A percentile compares a stretch with the other conserved stretches of the same genome.
These are phyloP conservation scores for Pipistrellus pipistrellus DNA, from an alignment of 2,797 vertebrate genomes.

Conservation along the genomic window DNA sequence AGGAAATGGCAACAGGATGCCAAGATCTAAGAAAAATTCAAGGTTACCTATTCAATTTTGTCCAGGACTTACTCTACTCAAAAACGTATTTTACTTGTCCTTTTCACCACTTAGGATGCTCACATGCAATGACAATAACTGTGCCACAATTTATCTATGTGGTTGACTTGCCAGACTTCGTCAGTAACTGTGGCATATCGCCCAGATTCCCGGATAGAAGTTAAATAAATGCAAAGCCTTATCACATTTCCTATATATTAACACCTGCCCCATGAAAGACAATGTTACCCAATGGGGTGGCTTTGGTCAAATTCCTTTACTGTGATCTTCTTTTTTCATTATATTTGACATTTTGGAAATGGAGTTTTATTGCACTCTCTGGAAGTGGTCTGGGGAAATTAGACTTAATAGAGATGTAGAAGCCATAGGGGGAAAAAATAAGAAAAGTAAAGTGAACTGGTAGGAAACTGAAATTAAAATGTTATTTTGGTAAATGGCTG, in stretches of 20 bases:
- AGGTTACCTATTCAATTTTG: neutral
- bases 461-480: slow-evolving; percentile 84
- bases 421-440: slow-evolving; percentile 74
- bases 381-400: slow-evolving; percentile 84
- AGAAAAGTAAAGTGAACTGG: slow-evolving; percentile 67
- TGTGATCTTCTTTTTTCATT: slow-evolving; percentile 79
- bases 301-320: slow-evolving; percentile 74
- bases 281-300: slow-evolving; percentile 63
- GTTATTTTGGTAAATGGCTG: slow-evolving; percentile 81
- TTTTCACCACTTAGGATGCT: slow-evolving; percentile 30
- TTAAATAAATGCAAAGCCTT: slow-evolving; percentile 72
- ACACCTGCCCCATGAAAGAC: slow-evolving; percentile 66
- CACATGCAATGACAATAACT: neutral
- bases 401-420: slow-evolving; percentile 74
- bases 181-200: neutral
- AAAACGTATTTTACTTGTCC: slow-evolving; percentile 9
- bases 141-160: slow-evolving; percentile 10
- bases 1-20: neutral
- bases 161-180: slow-evolving; percentile 46
- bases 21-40: neutral
- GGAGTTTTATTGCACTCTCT: slow-evolving; percentile 72
- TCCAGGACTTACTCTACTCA: neutral
- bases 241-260: slow-evolving; percentile 55
- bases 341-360: slow-evolving; percentile 64
- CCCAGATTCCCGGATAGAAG: neutral